These are phyloP conservation scores for Geotrupes spiniger DNA, from an alignment of 2,888 invertebrate genomes.

Conservation along the genomic window DNA sequence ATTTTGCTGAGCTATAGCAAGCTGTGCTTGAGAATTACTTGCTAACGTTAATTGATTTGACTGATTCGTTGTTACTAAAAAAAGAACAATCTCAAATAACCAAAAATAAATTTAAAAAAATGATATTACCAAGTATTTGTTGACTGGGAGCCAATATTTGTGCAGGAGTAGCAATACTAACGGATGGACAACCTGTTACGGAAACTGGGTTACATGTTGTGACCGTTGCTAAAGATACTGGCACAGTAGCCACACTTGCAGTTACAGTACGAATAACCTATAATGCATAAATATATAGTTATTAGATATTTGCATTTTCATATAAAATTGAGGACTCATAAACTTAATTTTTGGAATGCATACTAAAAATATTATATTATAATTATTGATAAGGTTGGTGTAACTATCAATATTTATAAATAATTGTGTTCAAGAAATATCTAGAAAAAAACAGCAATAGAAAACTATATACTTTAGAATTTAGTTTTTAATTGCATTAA, in stretches of 20 bases:
- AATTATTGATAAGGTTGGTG: no score
- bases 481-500: no score
- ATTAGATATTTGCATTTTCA: neutral
- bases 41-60: constrained; percentile 46
- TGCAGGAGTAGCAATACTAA: constrained; percentile 58
- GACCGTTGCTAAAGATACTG: constrained; percentile 60
- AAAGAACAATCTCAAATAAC: constrained; percentile 10
- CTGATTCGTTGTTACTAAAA: constrained; percentile 47
- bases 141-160: constrained; percentile 51
- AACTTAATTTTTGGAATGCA: no score
- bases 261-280: constrained; percentile 56
- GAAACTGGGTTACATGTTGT: constrained; percentile 56
- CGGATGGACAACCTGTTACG: constrained; percentile 56
- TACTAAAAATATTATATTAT: no score
- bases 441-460: no score
- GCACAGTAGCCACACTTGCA: constrained; percentile 60
- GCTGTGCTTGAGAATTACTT: constrained; percentile 46
- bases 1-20: constrained; percentile 48
- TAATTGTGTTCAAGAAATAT: no score
- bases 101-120: neutral
- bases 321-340: no score
- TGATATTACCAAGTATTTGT: constrained; percentile 45
- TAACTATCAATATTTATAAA: no score
- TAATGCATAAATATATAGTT: constrained; percentile 9
- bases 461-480: no score